Evolutionary conservation across 2,113 vertebrate genomes (phyloP).

Genomic region (Pimephales promelas): DNA sequence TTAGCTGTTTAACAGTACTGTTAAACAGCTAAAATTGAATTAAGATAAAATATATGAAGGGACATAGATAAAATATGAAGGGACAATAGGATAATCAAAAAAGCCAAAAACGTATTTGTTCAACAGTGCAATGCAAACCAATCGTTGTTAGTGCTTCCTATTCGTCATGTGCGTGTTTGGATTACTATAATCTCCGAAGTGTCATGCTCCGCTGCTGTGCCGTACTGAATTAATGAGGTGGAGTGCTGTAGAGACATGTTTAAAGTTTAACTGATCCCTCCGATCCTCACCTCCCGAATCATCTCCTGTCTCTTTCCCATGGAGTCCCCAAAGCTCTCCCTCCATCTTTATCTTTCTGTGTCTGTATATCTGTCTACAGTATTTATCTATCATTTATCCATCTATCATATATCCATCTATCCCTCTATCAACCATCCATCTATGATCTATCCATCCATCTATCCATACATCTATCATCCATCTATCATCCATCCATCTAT

Average conservation of each 20-base stretch:
- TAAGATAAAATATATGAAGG: too few species aligned
- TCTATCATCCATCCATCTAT: too few species aligned
- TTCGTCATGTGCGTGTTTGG: not conserved
- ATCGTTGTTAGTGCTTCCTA: conserved; percentile 20
- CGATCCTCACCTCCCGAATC: conserved; percentile 52
- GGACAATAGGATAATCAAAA: conserved; percentile 21
- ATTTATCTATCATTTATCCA: not conserved
- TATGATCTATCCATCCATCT: too few species aligned
- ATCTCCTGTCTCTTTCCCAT: conserved; percentile 26
- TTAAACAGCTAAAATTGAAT: too few species aligned
- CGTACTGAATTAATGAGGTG: conserved; percentile 23
- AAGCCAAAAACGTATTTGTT: not conserved
- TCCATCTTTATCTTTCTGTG: not conserved
- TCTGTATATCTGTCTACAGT: conserved; percentile 15
- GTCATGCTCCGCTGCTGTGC: not conserved
- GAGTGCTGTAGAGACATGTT: conserved; percentile 35
- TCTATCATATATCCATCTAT: conserved; percentile 22
- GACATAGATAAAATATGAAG: not conserved
- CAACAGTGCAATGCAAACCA: conserved; percentile 19
- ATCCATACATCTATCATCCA: too few species aligned
- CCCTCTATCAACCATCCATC: not conserved
- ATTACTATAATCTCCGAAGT: conserved; percentile 37
- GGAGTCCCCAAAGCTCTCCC: conserved; percentile 1
- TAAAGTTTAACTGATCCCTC: conserved; percentile 51
- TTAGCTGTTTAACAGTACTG: too few species aligned